Conservation (phyloP, 2,113 vertebrate species). For the Neodontobutis hainanensis region DNA sequence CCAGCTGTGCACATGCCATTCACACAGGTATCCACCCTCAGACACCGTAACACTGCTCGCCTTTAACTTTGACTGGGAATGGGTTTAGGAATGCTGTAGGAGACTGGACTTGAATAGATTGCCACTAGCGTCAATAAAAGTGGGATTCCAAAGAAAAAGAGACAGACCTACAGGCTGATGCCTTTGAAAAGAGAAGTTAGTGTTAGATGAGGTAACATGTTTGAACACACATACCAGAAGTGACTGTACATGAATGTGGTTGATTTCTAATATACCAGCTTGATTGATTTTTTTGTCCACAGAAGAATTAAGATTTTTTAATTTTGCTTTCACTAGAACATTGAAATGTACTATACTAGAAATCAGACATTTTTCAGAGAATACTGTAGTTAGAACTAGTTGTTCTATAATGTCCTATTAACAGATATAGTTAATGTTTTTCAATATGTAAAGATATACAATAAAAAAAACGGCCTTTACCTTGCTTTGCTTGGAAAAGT, state of each 20-base stretch:
- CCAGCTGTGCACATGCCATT: slow-evolving; percentile 70
- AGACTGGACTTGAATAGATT: slow-evolving; percentile 46
- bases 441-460: too few species aligned
- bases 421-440: too few species aligned
- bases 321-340: too few species aligned
- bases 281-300: too few species aligned
- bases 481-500: too few species aligned
- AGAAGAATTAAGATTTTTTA: too few species aligned
- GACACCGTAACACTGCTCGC: slow-evolving; percentile 42
- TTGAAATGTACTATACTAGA: too few species aligned
- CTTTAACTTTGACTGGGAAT: slow-evolving; percentile 35
- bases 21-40: slow-evolving; percentile 69
- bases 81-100: slow-evolving; percentile 52
- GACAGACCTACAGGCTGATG: not conserved
- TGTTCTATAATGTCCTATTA: too few species aligned
- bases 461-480: too few species aligned
- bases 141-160: not conserved
- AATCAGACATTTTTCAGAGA: too few species aligned
- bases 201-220: not conserved
- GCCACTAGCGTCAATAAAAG: slow-evolving; percentile 38
- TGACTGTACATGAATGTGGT: not conserved
- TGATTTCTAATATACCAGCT: too few species aligned
- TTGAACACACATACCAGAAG: not conserved
- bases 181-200: slow-evolving; percentile 11
- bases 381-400: too few species aligned